Evolutionary conservation across 2,113 vertebrate genomes (phyloP).

Genomic region (Proterorhinus semilunaris): DNA sequence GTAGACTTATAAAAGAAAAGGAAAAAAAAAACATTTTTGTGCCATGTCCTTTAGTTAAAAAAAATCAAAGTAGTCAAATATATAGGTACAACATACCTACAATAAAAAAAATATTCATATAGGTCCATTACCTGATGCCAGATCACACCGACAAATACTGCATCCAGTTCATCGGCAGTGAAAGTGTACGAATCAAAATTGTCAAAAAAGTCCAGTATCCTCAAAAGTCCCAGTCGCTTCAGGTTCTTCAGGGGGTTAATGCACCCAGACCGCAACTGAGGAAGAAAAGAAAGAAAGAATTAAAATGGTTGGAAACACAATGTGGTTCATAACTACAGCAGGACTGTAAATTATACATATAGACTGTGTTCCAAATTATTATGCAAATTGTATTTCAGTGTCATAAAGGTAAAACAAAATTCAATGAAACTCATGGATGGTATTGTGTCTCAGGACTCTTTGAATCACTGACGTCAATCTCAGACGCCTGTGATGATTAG

Average conservation of each 20-base stretch:
- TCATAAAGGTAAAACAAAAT: no score
- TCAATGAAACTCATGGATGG: no score
- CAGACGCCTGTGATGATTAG: no score
- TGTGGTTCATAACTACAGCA: not conserved
- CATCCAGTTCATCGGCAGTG: constrained; percentile 86
- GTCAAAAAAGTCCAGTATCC: constrained; percentile 87
- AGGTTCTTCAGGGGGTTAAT: constrained; percentile 92
- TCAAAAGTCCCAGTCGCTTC: constrained; percentile 87
- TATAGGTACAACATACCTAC: no score
- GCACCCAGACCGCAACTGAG: constrained; percentile 84
- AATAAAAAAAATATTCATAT: not conserved
- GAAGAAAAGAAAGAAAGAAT: not conserved
- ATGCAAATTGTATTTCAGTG: not conserved
- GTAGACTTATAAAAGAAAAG: no score
- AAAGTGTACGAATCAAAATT: constrained; percentile 86
- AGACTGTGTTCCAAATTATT: no score
- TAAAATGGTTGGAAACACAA: not conserved
- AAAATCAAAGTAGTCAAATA: no score
- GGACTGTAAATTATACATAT: not conserved
- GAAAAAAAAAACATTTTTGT: no score
- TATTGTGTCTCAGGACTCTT: no score
- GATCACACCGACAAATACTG: constrained; percentile 84
- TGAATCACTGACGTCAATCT: no score
- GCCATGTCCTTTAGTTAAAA: no score
- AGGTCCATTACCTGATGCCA: constrained; percentile 88